These are phyloP conservation scores for Pristionchus mayeri DNA, from an alignment of 2,888 invertebrate species.

Conservation along the genomic window DNA sequence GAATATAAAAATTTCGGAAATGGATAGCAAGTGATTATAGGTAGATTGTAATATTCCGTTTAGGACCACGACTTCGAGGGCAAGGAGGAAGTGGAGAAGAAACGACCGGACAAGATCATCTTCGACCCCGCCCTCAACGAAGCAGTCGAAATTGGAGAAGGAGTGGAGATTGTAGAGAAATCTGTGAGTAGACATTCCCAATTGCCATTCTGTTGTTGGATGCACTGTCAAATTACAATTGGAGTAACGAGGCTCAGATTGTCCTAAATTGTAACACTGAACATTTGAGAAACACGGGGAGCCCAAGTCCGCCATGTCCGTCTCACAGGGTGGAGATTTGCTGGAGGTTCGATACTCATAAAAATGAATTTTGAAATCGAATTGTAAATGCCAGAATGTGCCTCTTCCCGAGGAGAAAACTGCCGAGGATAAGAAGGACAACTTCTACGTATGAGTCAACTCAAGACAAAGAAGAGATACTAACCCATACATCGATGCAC, in stretches of 20 bases:
- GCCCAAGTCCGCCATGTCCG: conserved; percentile 30
- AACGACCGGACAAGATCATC: conserved; percentile 6
- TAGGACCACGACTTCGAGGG: conserved; percentile 40
- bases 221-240: no score
- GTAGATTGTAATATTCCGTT: no score
- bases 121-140: conserved; percentile 30
- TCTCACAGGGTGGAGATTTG: conserved; percentile 17
- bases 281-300: conserved; percentile 17
- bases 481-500: no score
- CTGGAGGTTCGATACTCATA: background rate
- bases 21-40: no score
- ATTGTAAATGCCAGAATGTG: conserved; percentile 2
- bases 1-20: no score
- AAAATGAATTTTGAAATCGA: background rate
- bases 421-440: conserved; percentile 22
- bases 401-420: conserved; percentile 40
- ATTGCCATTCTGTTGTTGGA: no score
- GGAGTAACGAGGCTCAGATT: background rate
- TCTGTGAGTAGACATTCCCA: background rate
- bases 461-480: conserved; percentile 1
- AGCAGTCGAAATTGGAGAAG: conserved; percentile 26
- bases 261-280: background rate
- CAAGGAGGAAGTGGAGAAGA: conserved; percentile 1
- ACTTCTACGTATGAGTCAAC: conserved; percentile 6
- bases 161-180: conserved; percentile 31